Base-by-base conservation (phyloP, 2,888 invertebrate species). In the Heliconius hortense region DNA sequence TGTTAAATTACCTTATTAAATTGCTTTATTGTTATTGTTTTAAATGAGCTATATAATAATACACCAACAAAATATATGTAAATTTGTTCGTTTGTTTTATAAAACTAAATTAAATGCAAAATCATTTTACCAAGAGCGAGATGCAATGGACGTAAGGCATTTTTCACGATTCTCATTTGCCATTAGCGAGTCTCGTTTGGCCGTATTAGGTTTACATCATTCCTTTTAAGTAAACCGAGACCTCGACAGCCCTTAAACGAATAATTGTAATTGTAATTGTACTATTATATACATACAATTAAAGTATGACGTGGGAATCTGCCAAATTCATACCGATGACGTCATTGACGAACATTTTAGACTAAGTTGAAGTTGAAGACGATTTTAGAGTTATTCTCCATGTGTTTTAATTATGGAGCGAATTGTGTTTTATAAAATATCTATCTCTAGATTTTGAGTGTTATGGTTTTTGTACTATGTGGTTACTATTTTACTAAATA, bases 241-340 rank as follows among this genome's bases (percentile, higher is more conserved):
- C 89, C 90, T 90, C 89, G 86, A 72, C 84, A 79, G 82, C 83
- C 90, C 91, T 88, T 90, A 88, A 78, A 84, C 81, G 85, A 88
- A 84, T 86, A 84, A 87, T 88, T 85, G 82, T 88, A 86, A 89
- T 88, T 88, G 86, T 86, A 80, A 43, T 79, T 82, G 84, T 83
- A 83, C 83, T 84, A 87, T 89, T 87, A 87, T 81, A 81, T 18
- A 7, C 18, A 7, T 48, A 48, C 48, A 18, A 48, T 48, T 48
- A 81, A 77, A 80, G 75, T 82, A 82, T 90, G 92, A 90, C 91
- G 89, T 87, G 82, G 84, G 87, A 86, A 85, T 84, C 81, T 78
- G 82, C 90, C 89, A 87, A 89, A 90, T 88, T 82, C 85, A 90
- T 88, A 85, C 85, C 74, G 82, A 85, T 91, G 90, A 92, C 91